Base-by-base conservation (phyloP, 2,113 vertebrate genomes). In the Gobiocypris rarus region DNA sequence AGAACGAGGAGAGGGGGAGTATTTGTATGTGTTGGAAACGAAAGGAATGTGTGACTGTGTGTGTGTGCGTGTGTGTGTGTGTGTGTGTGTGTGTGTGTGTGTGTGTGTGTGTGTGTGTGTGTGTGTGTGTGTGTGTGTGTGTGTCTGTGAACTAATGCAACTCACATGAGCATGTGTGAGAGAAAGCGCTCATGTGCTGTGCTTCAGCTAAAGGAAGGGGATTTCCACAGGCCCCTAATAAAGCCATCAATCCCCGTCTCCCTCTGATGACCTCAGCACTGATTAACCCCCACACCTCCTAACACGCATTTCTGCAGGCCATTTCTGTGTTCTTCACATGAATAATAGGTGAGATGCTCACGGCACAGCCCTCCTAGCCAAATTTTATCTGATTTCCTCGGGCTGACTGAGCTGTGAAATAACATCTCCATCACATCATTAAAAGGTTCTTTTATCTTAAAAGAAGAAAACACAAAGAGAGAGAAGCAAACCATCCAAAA, bases 381-480 rank as follows among this genome's bases (percentile, higher is more conserved):
- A 3, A 45, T 41, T 24, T 22, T 41, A 82, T 78, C 83, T 89
- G 87, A 92, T 91, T 89, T 89, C 89, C 85, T 84, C 85, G 79
- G 87, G 82, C 83, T 89, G 86, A 90, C 89, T 89, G 88, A 83
- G 89, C 87, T 84, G 87, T 87, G 82, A 85, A 61, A 88, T 84
- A 83, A 28, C 83, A 88, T 85, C 82, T 77, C 80, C 34, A 82
- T 84, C 78, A 61, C 80, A 71, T 13, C 83, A 77, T 84, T 90
- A 88, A 90, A 34, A 75, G 75, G 73, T 69, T 88, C 58, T 84
- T 91, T 89, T 86, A 89, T 89, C 84, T 86, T 24, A 22, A 41
- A 24, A 45, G 15, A 22, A 54, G 56, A 41, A 52, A 28, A 67
- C 31, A 65, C 56, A 43, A 13, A 7, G 2, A 17, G 9, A 54